Conservation (phyloP, 2,888 invertebrate genomes). For the Xanthostigma xanthostigma region DNA sequence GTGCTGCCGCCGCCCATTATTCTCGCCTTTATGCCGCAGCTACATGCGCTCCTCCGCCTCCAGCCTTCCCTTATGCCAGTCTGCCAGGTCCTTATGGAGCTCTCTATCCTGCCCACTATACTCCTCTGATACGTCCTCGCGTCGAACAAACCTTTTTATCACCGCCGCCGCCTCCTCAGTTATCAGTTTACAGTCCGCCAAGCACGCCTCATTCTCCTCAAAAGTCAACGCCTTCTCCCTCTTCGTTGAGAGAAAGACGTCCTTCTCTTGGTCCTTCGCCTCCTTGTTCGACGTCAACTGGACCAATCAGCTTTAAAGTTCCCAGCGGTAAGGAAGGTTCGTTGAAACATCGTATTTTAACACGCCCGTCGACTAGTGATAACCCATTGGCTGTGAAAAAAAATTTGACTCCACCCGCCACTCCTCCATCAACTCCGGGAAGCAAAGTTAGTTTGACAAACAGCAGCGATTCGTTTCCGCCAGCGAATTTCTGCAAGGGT, state of each 20-base stretch:
- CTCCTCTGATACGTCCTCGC: conserved; percentile 23
- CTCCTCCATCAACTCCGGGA: conserved; percentile 16
- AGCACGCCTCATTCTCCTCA: conserved; percentile 21
- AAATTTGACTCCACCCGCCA: conserved; percentile 3
- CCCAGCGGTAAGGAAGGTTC: conserved; percentile 46
- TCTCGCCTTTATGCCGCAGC: conserved; percentile 30
- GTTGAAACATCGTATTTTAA: conserved; percentile 43
- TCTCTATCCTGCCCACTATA: conserved; percentile 26
- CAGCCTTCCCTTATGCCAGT: conserved; percentile 31
- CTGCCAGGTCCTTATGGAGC: conserved; percentile 28
- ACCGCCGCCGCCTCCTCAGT: conserved; percentile 18
- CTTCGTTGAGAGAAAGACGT: conserved; percentile 27
- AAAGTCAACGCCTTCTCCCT: conserved; percentile 25
- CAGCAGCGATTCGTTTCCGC: conserved; percentile 13
- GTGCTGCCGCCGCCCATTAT: conserved; percentile 21
- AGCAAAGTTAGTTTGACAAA: conserved; percentile 17
- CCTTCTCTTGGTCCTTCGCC: conserved; percentile 16
- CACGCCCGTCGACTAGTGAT: conserved; percentile 28
- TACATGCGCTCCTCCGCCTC: conserved; percentile 24
- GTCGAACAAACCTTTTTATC: conserved; percentile 18
- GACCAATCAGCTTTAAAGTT: conserved; percentile 28
- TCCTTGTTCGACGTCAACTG: conserved; percentile 26
- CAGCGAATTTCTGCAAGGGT: conserved; percentile 53
- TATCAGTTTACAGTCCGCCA: conserved; percentile 18
- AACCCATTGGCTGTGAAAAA: conserved; percentile 4